A percentile compares a stretch with the other conserved stretches of the same genome.
phyloP scores from a whole-genome alignment of 2,113 vertebrate species.

The Leptobrachium leishanense region DNA sequence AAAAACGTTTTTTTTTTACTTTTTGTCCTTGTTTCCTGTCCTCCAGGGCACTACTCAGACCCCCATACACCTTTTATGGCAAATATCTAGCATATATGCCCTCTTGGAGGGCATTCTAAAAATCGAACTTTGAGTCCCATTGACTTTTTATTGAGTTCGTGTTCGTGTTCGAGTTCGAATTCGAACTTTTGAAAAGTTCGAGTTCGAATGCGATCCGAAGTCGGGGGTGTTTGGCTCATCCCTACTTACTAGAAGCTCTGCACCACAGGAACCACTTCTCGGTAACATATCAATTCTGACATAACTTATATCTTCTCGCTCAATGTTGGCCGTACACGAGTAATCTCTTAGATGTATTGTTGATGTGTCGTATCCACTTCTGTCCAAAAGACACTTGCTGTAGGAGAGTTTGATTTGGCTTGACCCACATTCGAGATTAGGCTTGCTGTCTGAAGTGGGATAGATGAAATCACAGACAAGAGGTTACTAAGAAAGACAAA shows the following conservation, averaged over 20 bases:
- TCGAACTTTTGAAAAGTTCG: too few relatives aligned
- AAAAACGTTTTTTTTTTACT: too few relatives aligned
- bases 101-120: too few relatives aligned
- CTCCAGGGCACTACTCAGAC: too few relatives aligned
- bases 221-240: too few relatives aligned
- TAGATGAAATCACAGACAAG: neutral
- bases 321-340: constrained; percentile 37
- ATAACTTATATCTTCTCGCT: constrained; percentile 36
- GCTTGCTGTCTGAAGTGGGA: neutral
- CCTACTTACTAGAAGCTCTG: constrained; percentile 37
- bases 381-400: constrained; percentile 46
- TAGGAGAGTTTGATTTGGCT: constrained; percentile 52
- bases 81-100: too few relatives aligned
- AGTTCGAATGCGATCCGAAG: too few relatives aligned
- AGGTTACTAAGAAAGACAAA: neutral
- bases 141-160: too few relatives aligned
- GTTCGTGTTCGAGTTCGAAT: too few relatives aligned
- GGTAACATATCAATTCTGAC: constrained; percentile 47
- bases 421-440: constrained; percentile 42
- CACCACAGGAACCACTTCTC: constrained; percentile 41
- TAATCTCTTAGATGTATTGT: constrained; percentile 53
- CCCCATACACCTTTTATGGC: too few relatives aligned
- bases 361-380: constrained; percentile 37
- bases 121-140: too few relatives aligned
- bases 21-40: too few relatives aligned